Percentiles rank a stretch among this genome's conserved stretches.
Conservation (phyloP, 2,888 invertebrate genomes). For the Cheilosia vulpina region DNA sequence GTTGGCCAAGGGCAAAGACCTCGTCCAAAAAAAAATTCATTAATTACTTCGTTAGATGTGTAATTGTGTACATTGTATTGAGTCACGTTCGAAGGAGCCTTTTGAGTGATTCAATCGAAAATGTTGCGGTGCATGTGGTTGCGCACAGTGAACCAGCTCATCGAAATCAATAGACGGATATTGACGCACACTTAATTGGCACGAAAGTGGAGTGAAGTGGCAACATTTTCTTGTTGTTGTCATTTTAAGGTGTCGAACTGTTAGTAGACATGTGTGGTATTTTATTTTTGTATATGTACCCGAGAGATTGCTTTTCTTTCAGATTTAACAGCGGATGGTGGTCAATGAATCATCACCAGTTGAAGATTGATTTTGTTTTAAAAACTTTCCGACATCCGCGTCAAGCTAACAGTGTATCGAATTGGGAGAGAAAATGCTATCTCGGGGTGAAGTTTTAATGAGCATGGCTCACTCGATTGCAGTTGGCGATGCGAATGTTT, state of each 20-base stretch:
- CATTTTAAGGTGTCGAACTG: neutral
- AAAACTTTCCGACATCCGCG: neutral
- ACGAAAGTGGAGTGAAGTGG: slow-evolving; percentile 40
- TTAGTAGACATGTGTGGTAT: neutral
- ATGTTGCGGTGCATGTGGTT: neutral
- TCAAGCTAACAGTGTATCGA: neutral
- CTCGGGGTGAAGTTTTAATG: too few relatives aligned
- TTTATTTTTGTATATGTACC: slow-evolving; percentile 12
- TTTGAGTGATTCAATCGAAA: slow-evolving; percentile 25
- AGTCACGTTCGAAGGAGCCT: slow-evolving; percentile 23
- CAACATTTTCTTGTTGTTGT: slow-evolving; percentile 25
- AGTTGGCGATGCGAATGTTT: neutral
- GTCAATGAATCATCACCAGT: slow-evolving; percentile 33
- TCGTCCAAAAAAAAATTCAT: slow-evolving; percentile 5
- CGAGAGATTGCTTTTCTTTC: slow-evolving; percentile 5
- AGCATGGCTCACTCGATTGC: neutral
- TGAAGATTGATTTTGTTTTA: slow-evolving; percentile 5
- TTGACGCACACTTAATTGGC: slow-evolving; percentile 64
- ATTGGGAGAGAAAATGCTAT: neutral
- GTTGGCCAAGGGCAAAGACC: slow-evolving; percentile 32
- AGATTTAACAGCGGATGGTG: slow-evolving; percentile 21
- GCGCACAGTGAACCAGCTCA: slow-evolving; percentile 21
- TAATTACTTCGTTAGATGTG: slow-evolving; percentile 15
- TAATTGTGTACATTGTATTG: slow-evolving; percentile 7
- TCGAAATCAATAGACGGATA: slow-evolving; percentile 41